Evolutionary conservation across 2,888 invertebrate species (phyloP).

Genomic region (Stegana nigrithorax): DNA sequence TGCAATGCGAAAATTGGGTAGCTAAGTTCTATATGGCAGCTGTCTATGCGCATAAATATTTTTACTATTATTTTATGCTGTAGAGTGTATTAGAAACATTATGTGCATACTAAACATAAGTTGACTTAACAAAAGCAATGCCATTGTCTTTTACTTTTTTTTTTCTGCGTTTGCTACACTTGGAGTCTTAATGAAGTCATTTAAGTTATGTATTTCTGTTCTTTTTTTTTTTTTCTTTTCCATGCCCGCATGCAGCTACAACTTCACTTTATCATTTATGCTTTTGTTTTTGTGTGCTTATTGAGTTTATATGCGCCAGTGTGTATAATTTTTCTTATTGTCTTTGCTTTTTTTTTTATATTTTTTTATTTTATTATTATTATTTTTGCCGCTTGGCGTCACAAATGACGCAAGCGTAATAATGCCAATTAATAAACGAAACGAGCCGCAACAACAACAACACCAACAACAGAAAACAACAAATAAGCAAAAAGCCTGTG

Average conservation of each 20-base stretch:
- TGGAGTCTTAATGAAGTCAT: too few relatives aligned
- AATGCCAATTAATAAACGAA: slow-evolving; percentile 58
- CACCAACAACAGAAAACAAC: slow-evolving; percentile 29
- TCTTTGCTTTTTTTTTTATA: not conserved
- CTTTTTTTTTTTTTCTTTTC: not conserved
- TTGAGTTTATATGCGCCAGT: slow-evolving; percentile 12
- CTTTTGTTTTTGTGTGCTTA: slow-evolving; percentile 7
- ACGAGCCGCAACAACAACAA: too few relatives aligned
- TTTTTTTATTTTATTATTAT: not conserved
- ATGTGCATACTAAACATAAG: too few relatives aligned
- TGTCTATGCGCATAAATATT: too few relatives aligned
- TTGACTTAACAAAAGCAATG: too few relatives aligned
- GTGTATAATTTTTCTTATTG: too few relatives aligned
- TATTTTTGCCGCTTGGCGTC: slow-evolving; percentile 31
- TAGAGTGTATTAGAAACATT: too few relatives aligned
- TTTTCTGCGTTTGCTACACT: not conserved
- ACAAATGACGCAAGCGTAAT: slow-evolving; percentile 51
- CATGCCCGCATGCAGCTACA: not conserved
- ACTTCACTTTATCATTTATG: not conserved
- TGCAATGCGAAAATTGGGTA: too few relatives aligned
- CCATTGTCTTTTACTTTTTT: too few relatives aligned
- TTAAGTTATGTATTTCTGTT: not conserved
- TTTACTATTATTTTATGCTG: too few relatives aligned
- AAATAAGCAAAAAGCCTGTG: slow-evolving; percentile 17
- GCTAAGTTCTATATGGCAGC: too few relatives aligned